Base-by-base conservation (phyloP, 2,888 invertebrate genomes). In the Diabrotica balteata region DNA sequence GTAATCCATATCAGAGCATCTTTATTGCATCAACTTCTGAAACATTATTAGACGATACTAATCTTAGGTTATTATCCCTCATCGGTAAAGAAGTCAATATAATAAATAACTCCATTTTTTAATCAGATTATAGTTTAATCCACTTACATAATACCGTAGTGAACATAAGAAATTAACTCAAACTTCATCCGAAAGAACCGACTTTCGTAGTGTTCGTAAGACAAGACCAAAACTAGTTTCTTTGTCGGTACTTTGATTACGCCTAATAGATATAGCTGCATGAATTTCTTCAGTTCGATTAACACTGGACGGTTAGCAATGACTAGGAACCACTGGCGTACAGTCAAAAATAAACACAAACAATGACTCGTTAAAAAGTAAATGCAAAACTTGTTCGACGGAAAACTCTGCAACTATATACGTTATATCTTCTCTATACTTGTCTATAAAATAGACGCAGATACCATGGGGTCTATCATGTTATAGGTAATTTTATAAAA, bases 221-320 rank as follows among this genome's bases (percentile, higher is more conserved):
- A 71, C 61, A 57, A 63, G 63, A 69, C 69, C 75, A 68, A 80
- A 79, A 79, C 79, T 79, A 78, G 79, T 79, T 79, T 77, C 77
- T 73, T 69, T 72, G 78, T 76, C 79, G 78, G 78, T 75, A 73
- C 80, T 80, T 79, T 80, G 80, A 79, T 80, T 74, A 73, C 73
- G 72, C 76, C 76, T 79, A 77, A 76, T 80, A 79, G 79, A 79
- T 75, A 78, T 78, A 77, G 77, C 77, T 75, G 78, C 78, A 77
- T 79, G 79, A 78, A 80, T 81, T 80, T 78, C 79, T 79, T 77
- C 62, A 77, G 80, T 78, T 79, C 75, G 77, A 76, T 79, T 78
- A 79, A 76, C 79, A 80, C 78, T 77, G 76, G 77, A 57, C 55
- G 57, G 57, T 63, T 63, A 63, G 63, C 50, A 50, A 47, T 10